Base-by-base conservation (phyloP, 2,113 vertebrate genomes). In the Columba janthina region DNA sequence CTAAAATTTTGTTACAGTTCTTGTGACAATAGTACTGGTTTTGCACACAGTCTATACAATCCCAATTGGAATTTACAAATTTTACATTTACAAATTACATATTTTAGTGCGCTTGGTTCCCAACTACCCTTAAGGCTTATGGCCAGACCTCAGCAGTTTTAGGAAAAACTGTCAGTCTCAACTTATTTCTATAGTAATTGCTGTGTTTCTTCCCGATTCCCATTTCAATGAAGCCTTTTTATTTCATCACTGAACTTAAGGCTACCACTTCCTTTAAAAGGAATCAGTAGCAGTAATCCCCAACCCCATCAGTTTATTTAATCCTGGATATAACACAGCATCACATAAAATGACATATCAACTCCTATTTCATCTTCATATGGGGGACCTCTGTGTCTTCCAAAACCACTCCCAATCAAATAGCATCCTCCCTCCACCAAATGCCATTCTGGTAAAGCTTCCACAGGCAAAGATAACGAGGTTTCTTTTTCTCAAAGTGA, bases 301-400 rank as follows among this genome's bases (percentile, higher is more conserved):
- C 76, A 79, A 44, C 3, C 31, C 25, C 8, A 2, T 2, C 34
- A 53, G 21, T 56, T 89, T 40, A 46, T 73, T 70, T 51, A 72
- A 34, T 51, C 3, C 5, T 11, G 2, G 20, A 20, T 14, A 3
- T 13, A 71, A 84, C 32, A 17, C 14, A 70, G 7, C 7, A 58
- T 22, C 70, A 57, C 64, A 44, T 9, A 66, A 73, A 73, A 77
- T 10, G 7, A 73, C 31, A 4, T 24, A 82, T 9, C 46, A 36
- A 20, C 16, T 46, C 15, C 8, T 44, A 13, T 28, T 87, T 58
- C 15, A 62, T 28, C 67, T 77, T 90, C n/a, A 80, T 24, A 58
- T 8, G 2, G 7, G 31, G 12, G 13, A 82, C 20, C 15, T 0
- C 0, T 22, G 31, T 29, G 53, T 28, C 69, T 73, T 66, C 24